Evolutionary conservation across 92 coral and sea anemone species (phyloP), one percentile per base, ranked within the genome.

Genomic region (Palythoa heliodiscus): DNA sequence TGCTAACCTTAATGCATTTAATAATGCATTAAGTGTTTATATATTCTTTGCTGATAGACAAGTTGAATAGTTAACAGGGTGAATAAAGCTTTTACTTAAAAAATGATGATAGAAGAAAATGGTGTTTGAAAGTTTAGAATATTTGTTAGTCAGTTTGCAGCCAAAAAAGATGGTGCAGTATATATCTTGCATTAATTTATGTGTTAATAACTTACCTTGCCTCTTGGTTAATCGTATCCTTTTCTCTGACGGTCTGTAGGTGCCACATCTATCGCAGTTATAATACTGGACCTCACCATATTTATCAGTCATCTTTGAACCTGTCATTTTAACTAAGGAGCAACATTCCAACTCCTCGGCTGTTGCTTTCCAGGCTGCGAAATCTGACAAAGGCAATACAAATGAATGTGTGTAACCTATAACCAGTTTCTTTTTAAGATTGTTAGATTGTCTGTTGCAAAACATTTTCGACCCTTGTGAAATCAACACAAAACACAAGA

Each of bases 281-380:
- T 40, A 82, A 63, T 82, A 82, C 38, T 24, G 71, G 39, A 78
- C 83, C 10, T 57, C 67, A 39, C 83, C 83, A 61, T 64, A 17
- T 74, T 69, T 82, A 2, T 82, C 74, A 19, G 7, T 64, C 12
- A 13, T 23, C 75, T 82, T 82, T 22, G 40, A 16, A 48, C 86
- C 86, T 23, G 86, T 82, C 48, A 43, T 82, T 63, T 68, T 82
- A 11, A 82, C 52, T 29, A 29, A 82, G 12, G 14, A 48, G 17
- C 77, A 82, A 63, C 61, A 29, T 23, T 82, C 48, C 35, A 64
- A 20, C 35, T 82, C 86, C 29, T 82, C 86, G n/a, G 69, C 61
- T 20, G 66, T 82, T 7, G 57, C 64, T 68, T 82, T 82, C 86
- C 77, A 82, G n/a, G n/a, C 75, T 68, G 69, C 86, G 69, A 82